Conservation (phyloP, 2,888 invertebrate genomes). For the Aphrophora alni region DNA sequence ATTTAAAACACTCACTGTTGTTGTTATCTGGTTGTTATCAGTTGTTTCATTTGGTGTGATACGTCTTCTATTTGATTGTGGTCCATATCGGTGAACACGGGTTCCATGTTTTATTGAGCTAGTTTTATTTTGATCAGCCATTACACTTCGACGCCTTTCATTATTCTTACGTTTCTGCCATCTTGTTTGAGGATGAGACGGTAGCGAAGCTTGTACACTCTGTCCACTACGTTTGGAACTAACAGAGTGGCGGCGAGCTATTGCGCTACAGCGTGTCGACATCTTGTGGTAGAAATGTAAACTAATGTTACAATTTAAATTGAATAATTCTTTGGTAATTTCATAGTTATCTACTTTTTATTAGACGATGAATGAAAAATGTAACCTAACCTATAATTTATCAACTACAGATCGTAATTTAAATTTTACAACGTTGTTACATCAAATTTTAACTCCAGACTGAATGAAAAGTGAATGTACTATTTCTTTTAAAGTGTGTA, state of each 20-base stretch:
- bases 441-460: neutral
- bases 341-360: no score
- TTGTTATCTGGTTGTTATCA: slow-evolving; percentile 15
- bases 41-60: neutral
- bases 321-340: no score
- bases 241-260: slow-evolving; percentile 19
- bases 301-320: neutral
- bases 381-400: no score
- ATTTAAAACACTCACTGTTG: slow-evolving; percentile 10
- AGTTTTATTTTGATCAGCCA: slow-evolving; percentile 43
- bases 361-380: no score
- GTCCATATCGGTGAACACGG: slow-evolving; percentile 38
- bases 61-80: slow-evolving; percentile 34
- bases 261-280: slow-evolving; percentile 21
- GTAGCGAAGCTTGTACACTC: slow-evolving; percentile 31
- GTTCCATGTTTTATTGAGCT: slow-evolving; percentile 35
- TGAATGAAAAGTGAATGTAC: neutral
- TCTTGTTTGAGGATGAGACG: slow-evolving; percentile 36
- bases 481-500: neutral
- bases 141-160: slow-evolving; percentile 39
- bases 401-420: no score
- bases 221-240: slow-evolving; percentile 32
- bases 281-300: slow-evolving; percentile 2
- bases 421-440: neutral
- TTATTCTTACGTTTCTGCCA: slow-evolving; percentile 37